phyloP scores from a whole-genome alignment of 2,797 vertebrate species.

The Sus cebifrons region DNA sequence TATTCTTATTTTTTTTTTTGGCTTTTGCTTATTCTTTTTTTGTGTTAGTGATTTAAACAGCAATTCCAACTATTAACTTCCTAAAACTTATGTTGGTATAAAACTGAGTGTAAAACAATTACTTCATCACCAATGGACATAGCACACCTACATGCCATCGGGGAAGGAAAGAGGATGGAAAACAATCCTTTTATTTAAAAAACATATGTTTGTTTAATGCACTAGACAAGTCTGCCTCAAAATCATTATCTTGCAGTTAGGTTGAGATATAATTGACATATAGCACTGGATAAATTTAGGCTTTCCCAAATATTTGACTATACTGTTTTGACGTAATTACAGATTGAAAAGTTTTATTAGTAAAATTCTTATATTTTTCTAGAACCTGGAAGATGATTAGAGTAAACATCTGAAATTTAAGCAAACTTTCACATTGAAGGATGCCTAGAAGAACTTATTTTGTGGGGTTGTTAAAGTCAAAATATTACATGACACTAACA shows the following conservation, averaged over 20 bases:
- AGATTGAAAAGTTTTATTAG: neutral
- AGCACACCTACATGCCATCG: accelerated
- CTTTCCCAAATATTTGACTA: neutral
- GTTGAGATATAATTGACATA: neutral
- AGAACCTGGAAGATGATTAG: neutral
- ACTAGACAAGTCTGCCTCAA: neutral
- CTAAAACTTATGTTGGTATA: neutral
- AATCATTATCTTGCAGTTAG: neutral
- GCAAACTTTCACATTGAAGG: neutral
- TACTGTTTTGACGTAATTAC: neutral
- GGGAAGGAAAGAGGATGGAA: neutral
- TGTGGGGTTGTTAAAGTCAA: neutral
- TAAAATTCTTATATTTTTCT: neutral
- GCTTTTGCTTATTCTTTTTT: neutral
- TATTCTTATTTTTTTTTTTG: neutral
- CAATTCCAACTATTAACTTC: neutral
- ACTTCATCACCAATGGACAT: neutral
- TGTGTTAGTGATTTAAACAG: neutral
- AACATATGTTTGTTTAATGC: neutral
- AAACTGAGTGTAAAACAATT: neutral
- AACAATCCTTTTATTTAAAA: neutral
- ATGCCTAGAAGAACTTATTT: neutral
- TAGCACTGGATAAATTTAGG: neutral
- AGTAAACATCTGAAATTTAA: slow-evolving; percentile 15
- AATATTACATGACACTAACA: neutral